These are phyloP conservation scores for Orussus abietinus DNA, from an alignment of 1,140 invertebrate species.

Conservation along the genomic window DNA sequence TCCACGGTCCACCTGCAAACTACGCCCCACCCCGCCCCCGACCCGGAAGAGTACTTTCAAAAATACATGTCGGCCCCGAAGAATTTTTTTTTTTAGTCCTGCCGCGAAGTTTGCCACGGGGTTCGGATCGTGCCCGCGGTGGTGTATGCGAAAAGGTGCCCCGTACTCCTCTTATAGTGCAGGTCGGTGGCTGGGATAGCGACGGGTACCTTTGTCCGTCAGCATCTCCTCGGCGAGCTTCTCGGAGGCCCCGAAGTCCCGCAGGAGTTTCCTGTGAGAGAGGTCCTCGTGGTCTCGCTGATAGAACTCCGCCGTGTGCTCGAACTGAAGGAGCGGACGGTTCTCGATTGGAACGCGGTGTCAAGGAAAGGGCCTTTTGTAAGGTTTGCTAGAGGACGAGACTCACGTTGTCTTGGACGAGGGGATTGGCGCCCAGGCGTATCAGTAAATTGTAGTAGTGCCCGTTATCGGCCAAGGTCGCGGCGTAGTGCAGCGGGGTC, in stretches of 20 bases:
- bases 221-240: constrained; percentile 64
- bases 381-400: background rate
- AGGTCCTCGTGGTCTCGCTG: constrained; percentile 65
- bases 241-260: constrained; percentile 67
- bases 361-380: background rate
- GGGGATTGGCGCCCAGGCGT: constrained; percentile 79
- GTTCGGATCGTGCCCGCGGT: too few relatives aligned
- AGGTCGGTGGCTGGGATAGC: too few relatives aligned
- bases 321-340: constrained; percentile 57
- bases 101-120: too few relatives aligned
- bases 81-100: too few relatives aligned
- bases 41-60: too few relatives aligned
- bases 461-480: constrained; percentile 78
- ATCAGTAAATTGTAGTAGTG: constrained; percentile 83
- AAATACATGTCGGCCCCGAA: too few relatives aligned
- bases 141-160: too few relatives aligned
- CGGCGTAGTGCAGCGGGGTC: constrained; percentile 88
- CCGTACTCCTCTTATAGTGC: too few relatives aligned
- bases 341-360: background rate
- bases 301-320: constrained; percentile 72
- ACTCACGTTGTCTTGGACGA: constrained; percentile 77
- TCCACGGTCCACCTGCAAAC: too few relatives aligned
- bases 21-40: too few relatives aligned
- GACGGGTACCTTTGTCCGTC: constrained; percentile 69
- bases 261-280: constrained; percentile 64